phyloP scores from a whole-genome alignment of 1,140 invertebrate species.

The Orchesella cincta region DNA sequence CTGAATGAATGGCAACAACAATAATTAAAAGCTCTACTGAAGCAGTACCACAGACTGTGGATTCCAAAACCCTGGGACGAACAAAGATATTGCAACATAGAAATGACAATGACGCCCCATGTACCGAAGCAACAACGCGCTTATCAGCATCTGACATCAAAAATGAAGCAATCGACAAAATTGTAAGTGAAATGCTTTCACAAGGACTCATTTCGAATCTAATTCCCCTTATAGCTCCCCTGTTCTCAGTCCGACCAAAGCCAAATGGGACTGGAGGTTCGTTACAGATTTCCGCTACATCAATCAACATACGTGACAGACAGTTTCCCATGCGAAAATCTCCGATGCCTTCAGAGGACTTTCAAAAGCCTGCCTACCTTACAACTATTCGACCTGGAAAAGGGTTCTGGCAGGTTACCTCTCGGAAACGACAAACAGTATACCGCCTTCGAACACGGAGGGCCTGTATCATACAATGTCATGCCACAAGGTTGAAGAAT shows the following conservation, averaged over 20 bases:
- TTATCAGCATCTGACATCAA: neutral
- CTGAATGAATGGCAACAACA: neutral
- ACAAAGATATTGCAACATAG: neutral
- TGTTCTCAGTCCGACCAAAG: conserved; percentile 24
- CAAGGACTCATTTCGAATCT: conserved; percentile 5
- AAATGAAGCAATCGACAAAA: neutral
- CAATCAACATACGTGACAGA: conserved; percentile 16
- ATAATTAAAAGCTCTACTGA: neutral
- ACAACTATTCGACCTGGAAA: conserved; percentile 24
- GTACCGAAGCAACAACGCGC: neutral
- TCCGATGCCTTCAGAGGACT: conserved; percentile 9
- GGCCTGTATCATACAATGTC: conserved; percentile 54
- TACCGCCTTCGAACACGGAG: conserved; percentile 54
- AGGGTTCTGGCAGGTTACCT: conserved; percentile 34
- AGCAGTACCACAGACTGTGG: neutral
- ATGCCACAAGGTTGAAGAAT: conserved; percentile 59
- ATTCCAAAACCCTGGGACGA: neutral
- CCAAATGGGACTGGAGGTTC: conserved; percentile 29
- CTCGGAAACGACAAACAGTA: neutral
- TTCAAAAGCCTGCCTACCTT: conserved; percentile 27
- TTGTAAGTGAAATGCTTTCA: conserved; percentile 29
- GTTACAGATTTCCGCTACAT: conserved; percentile 29
- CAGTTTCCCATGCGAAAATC: conserved; percentile 33
- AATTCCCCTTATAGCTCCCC: conserved; percentile 30
- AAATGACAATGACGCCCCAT: neutral